Percentiles rank a stretch among this genome's conserved stretches.
Conservation (phyloP, 2,888 invertebrate species). For the Penaeus monodon region DNA sequence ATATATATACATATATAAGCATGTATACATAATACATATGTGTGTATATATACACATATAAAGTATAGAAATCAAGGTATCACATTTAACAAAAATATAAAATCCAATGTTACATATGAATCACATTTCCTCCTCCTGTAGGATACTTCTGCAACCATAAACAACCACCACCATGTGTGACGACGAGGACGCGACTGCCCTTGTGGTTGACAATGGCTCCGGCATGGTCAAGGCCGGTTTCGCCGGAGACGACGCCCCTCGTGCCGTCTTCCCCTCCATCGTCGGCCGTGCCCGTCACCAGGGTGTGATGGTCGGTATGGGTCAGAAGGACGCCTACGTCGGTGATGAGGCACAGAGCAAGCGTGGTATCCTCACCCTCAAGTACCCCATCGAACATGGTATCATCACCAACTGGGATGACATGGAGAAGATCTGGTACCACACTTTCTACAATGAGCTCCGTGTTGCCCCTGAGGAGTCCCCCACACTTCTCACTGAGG, state of each 20-base stretch:
- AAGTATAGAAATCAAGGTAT: too few relatives aligned
- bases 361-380: conserved; percentile 73
- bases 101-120: too few relatives aligned
- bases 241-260: conserved; percentile 89
- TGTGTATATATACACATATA: too few relatives aligned
- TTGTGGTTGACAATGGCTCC: too few relatives aligned
- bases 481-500: conserved; percentile 80
- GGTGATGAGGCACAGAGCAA: conserved; percentile 96
- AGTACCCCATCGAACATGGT: conserved; percentile 74
- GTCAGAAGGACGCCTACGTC: conserved; percentile 96
- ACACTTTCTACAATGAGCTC: conserved; percentile 98
- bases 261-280: conserved; percentile 90
- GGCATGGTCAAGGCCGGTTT: conserved; percentile 82
- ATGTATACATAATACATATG: too few relatives aligned
- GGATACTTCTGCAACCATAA: too few relatives aligned
- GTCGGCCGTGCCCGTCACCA: conserved; percentile 88
- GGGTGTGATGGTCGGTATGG: conserved; percentile 93
- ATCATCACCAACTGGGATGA: conserved; percentile 93
- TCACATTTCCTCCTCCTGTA: too few relatives aligned
- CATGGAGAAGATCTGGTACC: conserved; percentile 99
- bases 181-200: too few relatives aligned
- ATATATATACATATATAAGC: too few relatives aligned
- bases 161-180: too few relatives aligned
- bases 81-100: too few relatives aligned
- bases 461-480: conserved; percentile 89